Conservation (phyloP, 2,888 invertebrate genomes). For the Ophonus ardosiacus region DNA sequence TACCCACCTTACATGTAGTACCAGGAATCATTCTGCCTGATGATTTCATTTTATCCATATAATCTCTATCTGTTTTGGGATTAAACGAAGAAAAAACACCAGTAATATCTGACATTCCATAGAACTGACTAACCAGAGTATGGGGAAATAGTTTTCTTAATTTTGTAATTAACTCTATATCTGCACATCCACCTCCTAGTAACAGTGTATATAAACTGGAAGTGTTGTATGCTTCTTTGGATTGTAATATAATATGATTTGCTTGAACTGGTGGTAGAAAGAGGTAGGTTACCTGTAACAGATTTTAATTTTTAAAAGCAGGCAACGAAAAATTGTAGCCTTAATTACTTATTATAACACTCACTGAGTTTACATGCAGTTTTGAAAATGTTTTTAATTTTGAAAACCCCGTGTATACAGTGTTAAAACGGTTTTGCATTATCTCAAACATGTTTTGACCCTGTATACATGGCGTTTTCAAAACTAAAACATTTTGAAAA, state of each 20-base stretch:
- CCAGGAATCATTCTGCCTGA: constrained; percentile 7
- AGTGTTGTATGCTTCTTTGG: constrained; percentile 36
- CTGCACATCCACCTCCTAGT: constrained; percentile 63
- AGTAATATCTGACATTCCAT: constrained; percentile 65
- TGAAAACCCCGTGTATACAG: no score
- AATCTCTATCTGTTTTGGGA: not conserved
- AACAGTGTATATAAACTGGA: constrained; percentile 54
- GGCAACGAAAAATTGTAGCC: no score
- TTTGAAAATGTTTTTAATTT: no score
- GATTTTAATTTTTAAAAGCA: no score
- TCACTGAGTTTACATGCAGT: no score
- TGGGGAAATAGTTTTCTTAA: constrained; percentile 56
- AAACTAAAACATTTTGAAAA: no score
- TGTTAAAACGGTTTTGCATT: no score
- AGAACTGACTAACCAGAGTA: constrained; percentile 30
- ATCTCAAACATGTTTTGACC: no score
- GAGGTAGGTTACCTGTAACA: constrained; percentile 62
- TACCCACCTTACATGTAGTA: constrained; percentile 8
- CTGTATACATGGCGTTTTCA: no score
- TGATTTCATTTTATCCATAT: not conserved
- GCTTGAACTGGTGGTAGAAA: constrained; percentile 65
- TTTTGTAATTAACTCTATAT: constrained; percentile 57
- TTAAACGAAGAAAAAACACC: constrained; percentile 29
- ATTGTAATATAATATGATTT: constrained; percentile 54
- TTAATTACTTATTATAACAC: no score